Evolutionary conservation across 2,797 vertebrate genomes (phyloP).

Genomic region (Gadopsis bispinosus): DNA sequence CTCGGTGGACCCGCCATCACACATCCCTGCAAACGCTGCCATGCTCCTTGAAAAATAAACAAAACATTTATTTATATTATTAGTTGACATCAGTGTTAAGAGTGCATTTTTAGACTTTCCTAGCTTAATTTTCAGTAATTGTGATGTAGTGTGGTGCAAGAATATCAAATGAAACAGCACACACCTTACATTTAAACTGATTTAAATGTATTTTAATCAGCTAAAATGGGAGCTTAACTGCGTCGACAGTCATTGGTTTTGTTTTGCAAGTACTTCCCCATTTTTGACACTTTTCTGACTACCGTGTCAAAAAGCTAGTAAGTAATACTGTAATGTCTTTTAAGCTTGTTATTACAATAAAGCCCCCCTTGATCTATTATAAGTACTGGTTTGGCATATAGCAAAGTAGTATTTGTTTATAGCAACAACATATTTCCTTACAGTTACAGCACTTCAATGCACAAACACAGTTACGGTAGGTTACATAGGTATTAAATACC

Average conservation of each 20-base stretch:
- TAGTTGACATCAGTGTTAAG: background rate
- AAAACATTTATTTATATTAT: constrained; percentile 17
- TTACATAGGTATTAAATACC: constrained; percentile 1
- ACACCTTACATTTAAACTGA: background rate
- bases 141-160: background rate
- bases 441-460: background rate
- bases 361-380: background rate
- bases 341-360: background rate
- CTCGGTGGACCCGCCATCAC: constrained; percentile 97
- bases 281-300: background rate
- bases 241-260: background rate
- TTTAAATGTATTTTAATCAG: background rate
- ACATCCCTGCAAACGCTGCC: constrained; percentile 99
- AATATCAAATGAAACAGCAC: background rate
- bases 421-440: background rate
- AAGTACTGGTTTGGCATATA: background rate
- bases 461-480: background rate
- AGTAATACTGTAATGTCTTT: background rate
- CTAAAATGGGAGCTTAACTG: background rate
- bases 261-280: constrained; percentile 19
- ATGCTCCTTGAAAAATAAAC: constrained; percentile 90
- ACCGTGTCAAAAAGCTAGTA: background rate
- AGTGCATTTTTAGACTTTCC: background rate
- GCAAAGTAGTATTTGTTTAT: background rate
- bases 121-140: background rate